Percentiles rank a stretch among this genome's conserved stretches.
phyloP scores from a whole-genome alignment of 2,113 vertebrate species.

The Odocoileus virginianus region DNA sequence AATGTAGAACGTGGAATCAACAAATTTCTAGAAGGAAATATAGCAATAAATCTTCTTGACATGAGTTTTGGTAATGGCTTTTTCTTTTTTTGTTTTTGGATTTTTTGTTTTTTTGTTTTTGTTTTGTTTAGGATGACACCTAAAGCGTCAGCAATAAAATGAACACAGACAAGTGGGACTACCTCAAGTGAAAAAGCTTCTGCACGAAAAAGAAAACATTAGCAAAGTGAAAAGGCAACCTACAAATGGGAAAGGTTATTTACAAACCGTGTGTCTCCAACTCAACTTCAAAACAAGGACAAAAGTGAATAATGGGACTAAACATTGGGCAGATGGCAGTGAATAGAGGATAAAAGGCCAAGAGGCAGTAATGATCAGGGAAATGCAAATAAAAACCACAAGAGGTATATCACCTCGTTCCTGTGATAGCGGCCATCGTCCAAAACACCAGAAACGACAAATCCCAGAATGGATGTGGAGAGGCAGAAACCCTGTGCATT shows the following conservation, averaged over 20 bases:
- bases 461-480: not conserved
- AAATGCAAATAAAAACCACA: not conserved
- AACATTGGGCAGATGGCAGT: not conserved
- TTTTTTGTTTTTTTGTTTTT: not conserved
- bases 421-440: not conserved
- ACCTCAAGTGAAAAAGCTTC: not conserved
- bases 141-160: not conserved
- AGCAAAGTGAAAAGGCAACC: not conserved
- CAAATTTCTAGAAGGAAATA: not conserved
- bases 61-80: not conserved
- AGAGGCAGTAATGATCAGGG: not conserved
- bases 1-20: not conserved
- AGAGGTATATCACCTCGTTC: too few relatives aligned
- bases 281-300: not conserved
- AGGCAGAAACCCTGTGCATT: not conserved
- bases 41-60: not conserved
- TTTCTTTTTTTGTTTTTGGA: not conserved
- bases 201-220: not conserved
- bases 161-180: not conserved
- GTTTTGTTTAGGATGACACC: too few relatives aligned
- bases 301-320: too few relatives aligned
- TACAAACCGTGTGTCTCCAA: not conserved
- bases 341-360: not conserved
- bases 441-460: not conserved
- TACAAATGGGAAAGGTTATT: not conserved